These are phyloP conservation scores for Ornithoptera priamus DNA, from an alignment of 2,888 invertebrate genomes.

Conservation along the genomic window DNA sequence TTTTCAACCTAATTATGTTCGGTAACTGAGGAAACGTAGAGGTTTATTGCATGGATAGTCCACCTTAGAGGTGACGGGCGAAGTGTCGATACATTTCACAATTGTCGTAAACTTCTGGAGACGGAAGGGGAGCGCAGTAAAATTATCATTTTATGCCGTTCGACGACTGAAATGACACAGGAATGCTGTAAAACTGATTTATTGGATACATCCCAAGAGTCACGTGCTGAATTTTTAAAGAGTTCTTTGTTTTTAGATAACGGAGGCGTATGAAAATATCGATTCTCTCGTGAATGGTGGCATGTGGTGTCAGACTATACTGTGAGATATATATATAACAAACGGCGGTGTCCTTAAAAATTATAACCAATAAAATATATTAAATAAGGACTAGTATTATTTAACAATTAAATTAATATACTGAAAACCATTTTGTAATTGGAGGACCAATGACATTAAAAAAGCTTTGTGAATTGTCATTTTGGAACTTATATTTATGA, in stretches of 20 bases:
- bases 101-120: constrained; percentile 77
- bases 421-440: background rate
- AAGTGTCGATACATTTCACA: constrained; percentile 81
- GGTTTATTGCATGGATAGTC: constrained; percentile 40
- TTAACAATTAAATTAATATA: background rate
- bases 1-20: constrained; percentile 44
- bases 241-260: constrained; percentile 72
- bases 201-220: constrained; percentile 75
- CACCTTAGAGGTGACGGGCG: constrained; percentile 72
- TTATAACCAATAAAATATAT: background rate
- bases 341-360: background rate
- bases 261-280: constrained; percentile 33
- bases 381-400: background rate
- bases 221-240: constrained; percentile 78
- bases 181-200: constrained; percentile 80
- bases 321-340: background rate
- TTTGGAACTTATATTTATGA: no score
- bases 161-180: constrained; percentile 79
- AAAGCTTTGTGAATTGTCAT: no score
- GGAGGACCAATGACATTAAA: no score
- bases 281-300: background rate
- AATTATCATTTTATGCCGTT: constrained; percentile 80
- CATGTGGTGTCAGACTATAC: background rate
- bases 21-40: constrained; percentile 40
- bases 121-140: constrained; percentile 78